Conservation (phyloP, 2,797 vertebrate genomes). For the Rhinophrynus dorsalis region DNA sequence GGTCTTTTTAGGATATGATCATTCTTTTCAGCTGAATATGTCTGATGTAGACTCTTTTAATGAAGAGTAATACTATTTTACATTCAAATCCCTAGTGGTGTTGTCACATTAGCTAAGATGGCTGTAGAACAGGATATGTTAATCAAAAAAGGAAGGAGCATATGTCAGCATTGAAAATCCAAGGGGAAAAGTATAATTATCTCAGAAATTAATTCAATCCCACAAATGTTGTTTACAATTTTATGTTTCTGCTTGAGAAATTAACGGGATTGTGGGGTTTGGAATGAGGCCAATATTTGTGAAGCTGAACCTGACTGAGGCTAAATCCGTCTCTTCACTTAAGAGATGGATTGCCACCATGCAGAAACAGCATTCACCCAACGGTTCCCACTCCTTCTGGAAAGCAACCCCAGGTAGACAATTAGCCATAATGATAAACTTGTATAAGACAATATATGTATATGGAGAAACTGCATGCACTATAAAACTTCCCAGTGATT, state of each 20-base stretch:
- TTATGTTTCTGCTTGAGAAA: conserved; percentile 4
- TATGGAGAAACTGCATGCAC: too few species aligned
- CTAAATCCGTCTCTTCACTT: too few species aligned
- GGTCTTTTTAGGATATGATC: not conserved
- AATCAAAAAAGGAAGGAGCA: conserved; percentile 32
- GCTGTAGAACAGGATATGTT: conserved; percentile 17
- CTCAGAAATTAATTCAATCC: conserved; percentile 25
- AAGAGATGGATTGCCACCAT: too few species aligned
- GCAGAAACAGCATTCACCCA: too few species aligned
- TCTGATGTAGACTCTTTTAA: conserved; percentile 18
- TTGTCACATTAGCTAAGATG: conserved; percentile 22
- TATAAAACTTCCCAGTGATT: too few species aligned
- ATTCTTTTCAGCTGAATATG: not conserved
- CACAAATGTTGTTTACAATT: conserved; percentile 35
- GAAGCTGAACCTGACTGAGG: too few species aligned
- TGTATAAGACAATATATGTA: too few species aligned
- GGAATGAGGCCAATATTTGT: too few species aligned
- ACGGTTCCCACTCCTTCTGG: too few species aligned
- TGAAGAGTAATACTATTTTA: conserved; percentile 41
- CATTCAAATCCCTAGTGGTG: conserved; percentile 13
- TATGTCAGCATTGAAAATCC: conserved; percentile 28
- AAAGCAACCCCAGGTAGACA: too few species aligned
- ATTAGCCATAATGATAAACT: too few species aligned
- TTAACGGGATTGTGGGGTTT: not conserved
- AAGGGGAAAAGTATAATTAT: conserved; percentile 29